A percentile compares a stretch with the other conserved stretches of the same genome.
phyloP scores from a whole-genome alignment of 2,113 vertebrate species.

The Camelus bactrianus region DNA sequence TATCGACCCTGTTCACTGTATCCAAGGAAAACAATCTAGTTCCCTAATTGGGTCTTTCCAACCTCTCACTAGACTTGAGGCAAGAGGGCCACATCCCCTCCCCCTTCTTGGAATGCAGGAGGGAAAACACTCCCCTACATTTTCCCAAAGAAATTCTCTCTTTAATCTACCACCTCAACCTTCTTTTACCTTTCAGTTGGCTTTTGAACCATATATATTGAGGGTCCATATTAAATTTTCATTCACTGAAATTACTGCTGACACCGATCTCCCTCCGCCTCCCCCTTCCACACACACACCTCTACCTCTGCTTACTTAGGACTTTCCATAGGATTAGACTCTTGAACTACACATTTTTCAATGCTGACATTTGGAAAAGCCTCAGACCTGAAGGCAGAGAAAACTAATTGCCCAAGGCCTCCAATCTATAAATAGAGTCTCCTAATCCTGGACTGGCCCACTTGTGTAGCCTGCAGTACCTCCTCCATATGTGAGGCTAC shows the following conservation, averaged over 20 bases:
- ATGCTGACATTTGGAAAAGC: not conserved
- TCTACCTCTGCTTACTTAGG: not conserved
- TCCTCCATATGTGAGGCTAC: not conserved
- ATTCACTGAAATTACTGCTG: conserved; percentile 12
- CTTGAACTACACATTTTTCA: not conserved
- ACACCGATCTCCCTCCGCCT: not conserved
- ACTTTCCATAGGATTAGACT: not conserved
- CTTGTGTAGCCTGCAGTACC: fast-evolving
- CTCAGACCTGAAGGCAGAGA: not conserved
- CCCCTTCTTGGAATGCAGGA: not conserved
- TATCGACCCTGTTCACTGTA: not conserved
- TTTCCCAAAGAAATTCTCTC: not conserved
- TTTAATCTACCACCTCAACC: not conserved
- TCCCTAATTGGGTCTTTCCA: not conserved
- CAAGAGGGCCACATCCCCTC: not conserved
- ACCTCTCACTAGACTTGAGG: not conserved
- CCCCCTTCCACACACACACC: not conserved
- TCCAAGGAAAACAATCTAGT: not conserved
- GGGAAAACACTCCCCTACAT: not conserved
- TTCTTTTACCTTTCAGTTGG: not conserved
- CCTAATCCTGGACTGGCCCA: not conserved
- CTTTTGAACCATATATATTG: not conserved
- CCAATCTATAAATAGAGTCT: conserved; percentile 17
- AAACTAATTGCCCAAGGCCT: not conserved
- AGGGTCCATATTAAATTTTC: conserved; percentile 26